A percentile compares a stretch with the other conserved stretches of the same genome.
phyloP scores from a whole-genome alignment of 2,113 vertebrate genomes.

The Panthera tigris region DNA sequence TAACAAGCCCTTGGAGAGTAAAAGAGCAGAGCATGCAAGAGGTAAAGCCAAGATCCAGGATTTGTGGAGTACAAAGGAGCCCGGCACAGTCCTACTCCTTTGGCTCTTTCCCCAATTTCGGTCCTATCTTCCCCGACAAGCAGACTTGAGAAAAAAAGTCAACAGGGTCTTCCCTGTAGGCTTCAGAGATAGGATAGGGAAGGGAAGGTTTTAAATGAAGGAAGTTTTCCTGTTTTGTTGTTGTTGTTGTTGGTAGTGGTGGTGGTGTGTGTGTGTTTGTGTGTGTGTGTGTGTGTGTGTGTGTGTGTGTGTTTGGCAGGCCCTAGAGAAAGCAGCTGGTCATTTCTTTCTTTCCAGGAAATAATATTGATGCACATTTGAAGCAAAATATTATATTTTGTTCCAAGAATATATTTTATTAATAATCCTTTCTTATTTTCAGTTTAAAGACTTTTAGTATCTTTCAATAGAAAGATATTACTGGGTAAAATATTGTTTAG shows the following conservation, averaged over 20 bases:
- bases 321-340: not conserved
- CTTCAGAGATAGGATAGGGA: not conserved
- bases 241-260: not conserved
- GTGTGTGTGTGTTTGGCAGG: not conserved
- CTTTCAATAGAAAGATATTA: not conserved
- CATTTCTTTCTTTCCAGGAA: conserved; percentile 17
- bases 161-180: not conserved
- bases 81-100: not conserved
- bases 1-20: not conserved
- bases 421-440: conserved; percentile 13
- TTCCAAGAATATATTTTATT: not conserved
- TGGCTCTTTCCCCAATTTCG: not conserved
- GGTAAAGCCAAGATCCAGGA: not conserved
- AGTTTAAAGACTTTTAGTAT: not conserved
- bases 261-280: not conserved
- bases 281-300: not conserved
- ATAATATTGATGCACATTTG: not conserved
- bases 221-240: not conserved
- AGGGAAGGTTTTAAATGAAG: not conserved
- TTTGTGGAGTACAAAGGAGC: not conserved
- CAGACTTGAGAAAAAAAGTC: not conserved
- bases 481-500: not conserved
- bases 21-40: not conserved
- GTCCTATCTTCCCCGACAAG: not conserved
- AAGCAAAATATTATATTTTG: conserved; percentile 7